phyloP scores from a whole-genome alignment of 1,140 invertebrate genomes.

The Schlechtendalia chinensis region DNA sequence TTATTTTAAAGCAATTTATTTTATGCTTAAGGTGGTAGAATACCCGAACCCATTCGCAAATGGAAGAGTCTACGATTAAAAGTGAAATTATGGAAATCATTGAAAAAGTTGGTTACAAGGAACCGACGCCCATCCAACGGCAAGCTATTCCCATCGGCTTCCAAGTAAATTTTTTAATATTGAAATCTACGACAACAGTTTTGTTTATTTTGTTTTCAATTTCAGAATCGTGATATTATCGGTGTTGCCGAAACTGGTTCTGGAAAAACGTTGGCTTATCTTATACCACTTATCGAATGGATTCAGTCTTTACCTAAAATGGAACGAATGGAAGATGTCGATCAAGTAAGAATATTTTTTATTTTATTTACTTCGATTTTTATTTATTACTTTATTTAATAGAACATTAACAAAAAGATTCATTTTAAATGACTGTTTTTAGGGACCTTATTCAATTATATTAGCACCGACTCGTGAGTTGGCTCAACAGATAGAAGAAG shows the following conservation, averaged over 20 bases:
- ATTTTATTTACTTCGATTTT: constrained; percentile 16
- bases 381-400: too few species aligned
- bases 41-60: constrained; percentile 91
- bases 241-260: constrained; percentile 98
- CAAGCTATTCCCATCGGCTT: constrained; percentile 99
- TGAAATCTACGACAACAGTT: neutral
- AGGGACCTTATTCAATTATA: constrained; percentile 99
- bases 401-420: too few species aligned
- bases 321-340: constrained; percentile 84
- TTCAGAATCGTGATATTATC: constrained; percentile 99
- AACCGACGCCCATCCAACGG: constrained; percentile 97
- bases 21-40: constrained; percentile 69
- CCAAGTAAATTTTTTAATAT: constrained; percentile 56
- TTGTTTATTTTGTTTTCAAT: constrained; percentile 53
- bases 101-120: constrained; percentile 93
- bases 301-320: constrained; percentile 97
- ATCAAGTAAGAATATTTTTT: constrained; percentile 62
- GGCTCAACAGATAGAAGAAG: constrained; percentile 99
- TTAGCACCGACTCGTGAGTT: constrained; percentile 97
- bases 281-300: constrained; percentile 97
- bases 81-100: constrained; percentile 93
- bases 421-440: constrained; percentile 52
- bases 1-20: constrained; percentile 39
- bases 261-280: constrained; percentile 97
- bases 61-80: constrained; percentile 94